Evolutionary conservation across 2,888 invertebrate genomes (phyloP), one percentile per base, ranked within the genome.

Genomic region (Nomada ferruginata): DNA sequence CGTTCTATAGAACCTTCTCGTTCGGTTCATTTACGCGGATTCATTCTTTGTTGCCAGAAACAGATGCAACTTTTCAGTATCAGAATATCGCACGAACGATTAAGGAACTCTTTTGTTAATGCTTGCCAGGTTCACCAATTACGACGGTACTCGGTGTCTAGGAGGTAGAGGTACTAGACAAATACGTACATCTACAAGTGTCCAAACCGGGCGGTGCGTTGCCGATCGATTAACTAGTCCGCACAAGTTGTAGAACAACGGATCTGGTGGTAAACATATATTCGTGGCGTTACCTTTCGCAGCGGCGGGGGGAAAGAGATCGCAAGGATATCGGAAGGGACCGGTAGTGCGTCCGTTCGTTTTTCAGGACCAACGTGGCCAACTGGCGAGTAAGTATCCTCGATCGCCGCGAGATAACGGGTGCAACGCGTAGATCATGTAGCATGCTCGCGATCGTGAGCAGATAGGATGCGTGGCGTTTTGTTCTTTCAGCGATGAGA

Each of bases 401-500:
- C 81, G 91, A 91, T 91, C 81, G 85, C 61, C 42, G 68, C 55
- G 69, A 86, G 91, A 90, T 90, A 90, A 89, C 83, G 75, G 72
- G 70, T 79, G 82, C 84, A 75, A 85, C 88, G 87, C 89, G 90
- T 90, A 90, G 91, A 92, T 91, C 90, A 89, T 91, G 91, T 91
- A 90, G 85, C 79, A 82, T 84, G 91, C 90, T 90, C 84, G 85
- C 86, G 91, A 91, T 92, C 89, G 89, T 90, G 88, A 84, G 82
- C 87, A 83, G 92, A 92, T 92, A 92, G 89, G 88, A 61, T 74
- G 76, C 81, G 77, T 90, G 76, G 89, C 88, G 85, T 91, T 90
- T 86, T 88, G 89, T 91, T 89, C 84, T 89, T 86, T 87, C 87
- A 86, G 86, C 89, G 90, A 89, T 89, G 91, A 91, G 90, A 89